A percentile compares a stretch with the other conserved stretches of the same genome.
Evolutionary conservation across 2,888 invertebrate genomes (phyloP).

Genomic region (Hypena proboscidalis): DNA sequence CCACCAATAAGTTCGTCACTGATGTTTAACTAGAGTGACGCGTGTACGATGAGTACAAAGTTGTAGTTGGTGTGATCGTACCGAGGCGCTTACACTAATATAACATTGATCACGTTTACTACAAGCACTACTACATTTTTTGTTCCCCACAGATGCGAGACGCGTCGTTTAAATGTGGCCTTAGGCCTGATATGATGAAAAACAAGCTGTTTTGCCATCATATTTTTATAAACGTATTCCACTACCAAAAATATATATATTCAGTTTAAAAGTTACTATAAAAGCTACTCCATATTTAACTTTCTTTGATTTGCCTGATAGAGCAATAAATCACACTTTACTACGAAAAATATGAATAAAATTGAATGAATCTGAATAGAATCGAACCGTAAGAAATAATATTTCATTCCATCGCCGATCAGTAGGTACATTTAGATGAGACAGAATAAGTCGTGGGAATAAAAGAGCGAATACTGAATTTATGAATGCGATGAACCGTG

Average conservation of each 20-base stretch:
- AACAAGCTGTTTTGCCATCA: slow-evolving; percentile 52
- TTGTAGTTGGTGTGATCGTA: too few relatives aligned
- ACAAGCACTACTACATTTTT: too few relatives aligned
- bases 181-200: too few relatives aligned
- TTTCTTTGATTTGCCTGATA: slow-evolving; percentile 31
- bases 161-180: too few relatives aligned
- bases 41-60: too few relatives aligned
- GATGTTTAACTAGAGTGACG: too few relatives aligned
- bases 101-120: too few relatives aligned
- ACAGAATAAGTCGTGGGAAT: slow-evolving; percentile 60
- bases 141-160: too few relatives aligned
- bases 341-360: slow-evolving; percentile 47
- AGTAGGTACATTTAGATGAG: slow-evolving; percentile 61
- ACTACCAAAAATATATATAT: slow-evolving; percentile 5
- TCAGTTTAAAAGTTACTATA: slow-evolving; percentile 16
- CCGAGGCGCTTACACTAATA: too few relatives aligned
- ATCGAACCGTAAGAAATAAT: slow-evolving; percentile 50
- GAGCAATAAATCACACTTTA: slow-evolving; percentile 42
- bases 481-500: slow-evolving; percentile 70
- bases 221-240: slow-evolving; percentile 40
- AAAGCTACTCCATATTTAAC: slow-evolving; percentile 15
- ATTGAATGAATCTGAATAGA: slow-evolving; percentile 45
- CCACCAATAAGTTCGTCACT: too few relatives aligned
- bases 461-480: slow-evolving; percentile 65
- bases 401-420: slow-evolving; percentile 59